Base-by-base conservation (phyloP, 1,140 invertebrate genomes). In the Ruditapes philippinarum region DNA sequence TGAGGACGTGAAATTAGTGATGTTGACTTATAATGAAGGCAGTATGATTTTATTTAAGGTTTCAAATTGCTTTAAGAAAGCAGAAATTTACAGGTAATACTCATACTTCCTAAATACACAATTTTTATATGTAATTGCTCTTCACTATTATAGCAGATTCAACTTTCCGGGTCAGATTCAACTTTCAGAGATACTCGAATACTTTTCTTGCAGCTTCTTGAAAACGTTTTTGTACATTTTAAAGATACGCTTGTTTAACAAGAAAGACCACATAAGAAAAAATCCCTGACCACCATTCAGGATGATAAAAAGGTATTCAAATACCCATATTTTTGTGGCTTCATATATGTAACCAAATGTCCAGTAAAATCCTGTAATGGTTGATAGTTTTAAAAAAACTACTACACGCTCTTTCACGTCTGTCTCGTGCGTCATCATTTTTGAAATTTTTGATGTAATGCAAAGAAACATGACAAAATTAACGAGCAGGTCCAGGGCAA, bases 201-300 rank as follows among this genome's bases (percentile, higher is more conserved):
- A n/a, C n/a, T n/a, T n/a, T n/a, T n/a, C n/a, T n/a, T n/a, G n/a
- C n/a, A n/a, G n/a, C n/a, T n/a, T n/a, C n/a, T n/a, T n/a, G 19
- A 1, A 38, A 22, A 5, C 38, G 19, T 79, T 57, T 31, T 40
- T 54, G 49, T 79, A 79, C 1, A 79, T 19, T 54, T 57, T 25
- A 22, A 57, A 57, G 9, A 79, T 31, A 33, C 76, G 40, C n/a
- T 54, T 54, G 42, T 79, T 79, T 33, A 79, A 14, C 19, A 79
- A 25, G 17, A 79, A 79, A 45, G 79, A 62, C 36, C 33, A 40
- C 57, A 82, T 62, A 5, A 82, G 4, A 17, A 82, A 62, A 36
- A 82, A 68, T 7, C 79, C 79, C 11, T 82, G 79, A 28, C 57
- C 79, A 49, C 33, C 60, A 82, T 62, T 82, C n/a, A 82, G 36